Evolutionary conservation across 2,888 invertebrate species (phyloP), one percentile per base, ranked within the genome.

Genomic region (Pantelozetes paolii): DNA sequence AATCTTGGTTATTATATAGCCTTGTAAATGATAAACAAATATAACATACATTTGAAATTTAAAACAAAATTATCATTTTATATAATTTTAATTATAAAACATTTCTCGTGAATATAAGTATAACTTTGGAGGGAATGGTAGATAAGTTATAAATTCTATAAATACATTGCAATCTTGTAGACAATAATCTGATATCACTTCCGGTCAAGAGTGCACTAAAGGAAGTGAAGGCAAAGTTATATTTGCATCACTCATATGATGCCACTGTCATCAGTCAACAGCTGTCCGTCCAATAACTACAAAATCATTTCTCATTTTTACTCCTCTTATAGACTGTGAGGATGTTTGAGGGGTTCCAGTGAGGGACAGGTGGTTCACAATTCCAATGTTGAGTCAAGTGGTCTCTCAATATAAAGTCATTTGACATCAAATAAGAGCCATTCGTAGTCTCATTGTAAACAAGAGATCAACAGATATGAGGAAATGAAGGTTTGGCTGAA

Each of bases 151-250:
- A n/a, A n/a, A n/a, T n/a, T n/a, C n/a, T n/a, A n/a, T n/a, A n/a
- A n/a, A n/a, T n/a, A n/a, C n/a, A n/a, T n/a, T n/a, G n/a, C n/a
- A n/a, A n/a, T n/a, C n/a, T n/a, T n/a, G n/a, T n/a, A n/a, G n/a
- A n/a, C n/a, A n/a, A n/a, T n/a, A 36, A 67, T 23, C 42, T 15
- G 42, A 40, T 40, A 67, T 67, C 13, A 36, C 42, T 67, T 67
- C 67, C 67, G 36, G 67, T 67, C 9, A 40, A 40, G 42, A 67
- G 42, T 42, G 67, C 40, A 67, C 67, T 67, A 67, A 67, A 67
- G 67, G 67, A 67, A 67, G 42, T 42, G 11, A 42, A 67, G 67
- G 2, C 36, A 5, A 1, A 28, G n/a, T 28, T 32, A 26, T 67
- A 23, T 42, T 67, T 40, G n/a, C 32, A 36, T 36, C 1, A 30